These are phyloP conservation scores for Paralichthys olivaceus DNA, from an alignment of 2,113 vertebrate genomes.

Conservation along the genomic window DNA sequence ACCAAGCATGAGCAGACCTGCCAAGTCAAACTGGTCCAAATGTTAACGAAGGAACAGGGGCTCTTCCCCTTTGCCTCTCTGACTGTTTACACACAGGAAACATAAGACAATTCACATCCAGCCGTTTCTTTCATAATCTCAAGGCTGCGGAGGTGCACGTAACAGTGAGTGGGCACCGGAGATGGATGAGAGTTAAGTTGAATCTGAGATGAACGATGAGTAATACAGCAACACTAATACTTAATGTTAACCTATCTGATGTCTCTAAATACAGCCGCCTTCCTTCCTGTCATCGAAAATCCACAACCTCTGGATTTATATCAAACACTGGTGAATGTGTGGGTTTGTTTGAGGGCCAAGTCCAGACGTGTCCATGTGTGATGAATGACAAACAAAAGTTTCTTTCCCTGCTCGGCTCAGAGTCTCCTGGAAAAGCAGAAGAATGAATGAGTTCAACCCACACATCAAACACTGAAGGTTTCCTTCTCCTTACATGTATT, in stretches of 20 bases:
- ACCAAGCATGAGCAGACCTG: conserved; percentile 66
- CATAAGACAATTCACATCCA: not conserved
- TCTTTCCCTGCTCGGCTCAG: too few relatives aligned
- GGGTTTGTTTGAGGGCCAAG: not conserved
- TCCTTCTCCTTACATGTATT: not conserved
- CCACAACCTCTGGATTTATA: not conserved
- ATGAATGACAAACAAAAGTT: too few relatives aligned
- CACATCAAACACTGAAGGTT: not conserved
- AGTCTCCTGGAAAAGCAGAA: not conserved
- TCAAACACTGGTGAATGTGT: not conserved
- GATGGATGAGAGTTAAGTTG: not conserved
- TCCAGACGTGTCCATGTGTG: too few relatives aligned
- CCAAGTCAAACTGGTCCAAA: not conserved
- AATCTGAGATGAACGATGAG: not conserved
- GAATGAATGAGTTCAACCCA: conserved; percentile 8
- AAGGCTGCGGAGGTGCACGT: conserved; percentile 12
- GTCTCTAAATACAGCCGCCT: not conserved
- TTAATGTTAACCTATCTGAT: too few relatives aligned
- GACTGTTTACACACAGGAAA: not conserved
- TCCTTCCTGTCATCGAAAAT: not conserved
- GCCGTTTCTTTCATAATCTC: conserved; percentile 11
- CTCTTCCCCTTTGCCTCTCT: not conserved
- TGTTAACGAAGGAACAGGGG: not conserved
- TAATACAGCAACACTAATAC: not conserved
- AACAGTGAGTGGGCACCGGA: not conserved